A percentile compares a stretch with the other conserved stretches of the same genome.
phyloP scores from a whole-genome alignment of 2,888 invertebrate genomes.

The Chalcis sispes region DNA sequence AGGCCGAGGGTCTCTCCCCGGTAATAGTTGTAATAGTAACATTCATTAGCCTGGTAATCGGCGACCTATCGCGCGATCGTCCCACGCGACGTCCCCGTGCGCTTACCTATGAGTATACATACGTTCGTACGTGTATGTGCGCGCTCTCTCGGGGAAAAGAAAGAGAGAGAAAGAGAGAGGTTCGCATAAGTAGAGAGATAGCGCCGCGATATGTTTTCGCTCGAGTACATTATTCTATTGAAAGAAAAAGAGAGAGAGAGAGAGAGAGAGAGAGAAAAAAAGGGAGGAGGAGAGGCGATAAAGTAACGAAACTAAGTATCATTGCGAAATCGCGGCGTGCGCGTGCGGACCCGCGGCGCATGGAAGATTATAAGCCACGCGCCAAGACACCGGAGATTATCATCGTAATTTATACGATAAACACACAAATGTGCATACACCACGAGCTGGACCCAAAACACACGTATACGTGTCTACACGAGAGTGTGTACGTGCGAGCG shows the following conservation, averaged over 20 bases:
- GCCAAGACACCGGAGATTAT: conserved; percentile 51
- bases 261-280: not conserved
- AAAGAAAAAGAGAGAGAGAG: conserved; percentile 39
- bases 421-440: conserved; percentile 35
- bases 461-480: not conserved
- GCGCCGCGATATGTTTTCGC: conserved; percentile 61
- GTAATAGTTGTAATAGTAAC: conserved; percentile 57
- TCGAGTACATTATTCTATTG: conserved; percentile 62
- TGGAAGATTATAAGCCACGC: conserved; percentile 54
- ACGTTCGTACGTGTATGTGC: no score
- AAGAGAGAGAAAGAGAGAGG: conserved; percentile 18
- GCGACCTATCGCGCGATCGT: conserved; percentile 62
- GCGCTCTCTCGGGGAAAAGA: not conserved
- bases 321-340: conserved; percentile 59
- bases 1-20: not conserved
- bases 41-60: conserved; percentile 64
- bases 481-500: not conserved
- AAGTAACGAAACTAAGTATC: conserved; percentile 65
- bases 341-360: conserved; percentile 3
- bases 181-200: conserved; percentile 20
- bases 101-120: conserved; percentile 39
- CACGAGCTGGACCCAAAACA: not conserved
- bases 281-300: conserved; percentile 57
- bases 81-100: conserved; percentile 62
- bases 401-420: conserved; percentile 56